Base-by-base conservation (phyloP, 2,113 vertebrate genomes). In the Haplochromis vanheusdeni region DNA sequence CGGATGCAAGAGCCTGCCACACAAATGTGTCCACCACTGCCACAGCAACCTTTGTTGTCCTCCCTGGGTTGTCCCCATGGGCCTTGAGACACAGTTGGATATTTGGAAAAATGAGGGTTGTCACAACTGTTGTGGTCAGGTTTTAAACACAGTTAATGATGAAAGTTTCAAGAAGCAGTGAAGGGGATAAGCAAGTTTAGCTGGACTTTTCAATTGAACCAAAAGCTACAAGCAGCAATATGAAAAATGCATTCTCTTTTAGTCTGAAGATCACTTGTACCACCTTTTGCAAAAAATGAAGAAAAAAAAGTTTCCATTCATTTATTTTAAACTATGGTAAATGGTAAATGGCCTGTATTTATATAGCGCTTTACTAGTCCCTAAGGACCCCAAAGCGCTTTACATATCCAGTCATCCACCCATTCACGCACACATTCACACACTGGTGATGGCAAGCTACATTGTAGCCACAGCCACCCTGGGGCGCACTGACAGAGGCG, bases 1-100 rank as follows among this genome's bases (percentile, higher is more conserved):
- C 98, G 0, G 98, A 99, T 54, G 99, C 99, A 86, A 99, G 93
- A 19, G 97, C 96, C 95, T 99, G 99, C 98, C 99, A 99, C 60
- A 99, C 92, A 1, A 99, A 99, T 1, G 98, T 99, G 94, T 99
- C 99, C 79, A 97, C 97, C 79, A 99, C 97, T 0, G 98, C 99
- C 75, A 93, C 96, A 0, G 96, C 96, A 6, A 99, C 95, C 5
- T 89, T 96, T 0, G 93, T 88, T 2, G 94, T 96, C 91, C 75
- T 96, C 4, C 95, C 93, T 0, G 96, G 95, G 62, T 97, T 96
- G 19, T 97, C 95, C 0, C 92, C 85, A 0, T 97, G 96, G 2
- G 89, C 94, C 98, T 98, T 28, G 3, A 79, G 84, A 42, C 35
- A 82, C 42, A 89, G 80, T 85, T 26, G 13, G 52, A 81, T 17